These are phyloP conservation scores for Conus betulinus DNA, from an alignment of 1,140 invertebrate species.

Conservation along the genomic window DNA sequence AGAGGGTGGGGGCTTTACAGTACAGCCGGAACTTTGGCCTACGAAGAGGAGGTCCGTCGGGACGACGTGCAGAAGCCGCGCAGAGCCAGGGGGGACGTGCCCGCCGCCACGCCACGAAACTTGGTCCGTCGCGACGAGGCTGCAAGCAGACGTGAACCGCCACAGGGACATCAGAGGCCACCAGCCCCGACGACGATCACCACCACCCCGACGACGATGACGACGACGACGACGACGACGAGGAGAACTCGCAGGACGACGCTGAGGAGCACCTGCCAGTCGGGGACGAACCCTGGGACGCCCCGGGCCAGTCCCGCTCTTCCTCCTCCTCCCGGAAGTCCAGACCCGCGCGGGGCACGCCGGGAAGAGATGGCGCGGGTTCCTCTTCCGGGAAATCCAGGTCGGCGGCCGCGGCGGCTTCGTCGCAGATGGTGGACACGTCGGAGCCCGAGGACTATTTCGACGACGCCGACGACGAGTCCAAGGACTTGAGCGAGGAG, in stretches of 20 bases:
- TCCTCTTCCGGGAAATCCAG: neutral
- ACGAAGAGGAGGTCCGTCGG: slow-evolving; percentile 53
- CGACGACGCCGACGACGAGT: slow-evolving; percentile 38
- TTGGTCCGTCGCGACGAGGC: slow-evolving; percentile 38
- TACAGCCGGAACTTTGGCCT: slow-evolving; percentile 60
- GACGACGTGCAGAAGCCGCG: slow-evolving; percentile 55
- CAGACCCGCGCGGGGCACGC: neutral
- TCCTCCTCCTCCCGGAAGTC: slow-evolving; percentile 25
- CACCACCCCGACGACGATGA: slow-evolving; percentile 10
- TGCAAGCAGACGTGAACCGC: slow-evolving; percentile 40
- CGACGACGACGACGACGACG: neutral
- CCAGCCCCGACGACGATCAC: neutral
- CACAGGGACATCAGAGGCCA: too few species aligned
- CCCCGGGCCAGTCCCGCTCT: neutral
- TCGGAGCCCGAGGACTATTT: slow-evolving; percentile 26
- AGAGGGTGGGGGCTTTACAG: slow-evolving; percentile 35
- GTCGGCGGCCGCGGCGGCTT: neutral
- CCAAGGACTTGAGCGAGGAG: slow-evolving; percentile 31
- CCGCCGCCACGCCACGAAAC: slow-evolving; percentile 48
- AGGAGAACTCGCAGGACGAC: slow-evolving; percentile 19
- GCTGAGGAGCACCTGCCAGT: slow-evolving; percentile 22
- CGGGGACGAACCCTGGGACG: slow-evolving; percentile 30
- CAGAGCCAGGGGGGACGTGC: slow-evolving; percentile 43
- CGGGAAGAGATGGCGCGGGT: neutral
- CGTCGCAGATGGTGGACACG: neutral